Percentiles rank a stretch among this genome's conserved stretches.
Conservation (phyloP, 2,113 vertebrate genomes). For the Cyanoramphus novaezelandiae region DNA sequence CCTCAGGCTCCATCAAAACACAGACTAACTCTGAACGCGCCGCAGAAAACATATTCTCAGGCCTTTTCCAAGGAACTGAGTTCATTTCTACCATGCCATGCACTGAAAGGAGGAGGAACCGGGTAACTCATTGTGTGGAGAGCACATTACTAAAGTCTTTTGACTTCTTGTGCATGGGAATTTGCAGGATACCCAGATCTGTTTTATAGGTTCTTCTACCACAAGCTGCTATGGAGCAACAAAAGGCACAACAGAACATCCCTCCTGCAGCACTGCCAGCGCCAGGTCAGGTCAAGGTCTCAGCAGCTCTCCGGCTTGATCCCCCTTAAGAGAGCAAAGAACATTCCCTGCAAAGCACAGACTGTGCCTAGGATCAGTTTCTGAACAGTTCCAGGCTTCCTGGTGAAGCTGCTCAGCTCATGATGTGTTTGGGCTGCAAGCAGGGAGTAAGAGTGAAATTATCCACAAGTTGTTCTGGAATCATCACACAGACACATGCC, state of each 20-base stretch:
- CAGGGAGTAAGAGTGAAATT: neutral
- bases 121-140: neutral
- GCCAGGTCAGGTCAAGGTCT: neutral
- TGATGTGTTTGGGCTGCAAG: neutral
- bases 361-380: neutral
- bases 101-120: neutral
- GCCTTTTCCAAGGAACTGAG: neutral
- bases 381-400: neutral
- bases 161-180: neutral
- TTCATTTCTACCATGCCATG: neutral
- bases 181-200: neutral
- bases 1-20: neutral
- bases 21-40: neutral
- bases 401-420: neutral
- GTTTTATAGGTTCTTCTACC: neutral
- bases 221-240: neutral
- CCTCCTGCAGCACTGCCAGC: neutral
- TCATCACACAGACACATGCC: neutral
- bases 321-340: accelerated
- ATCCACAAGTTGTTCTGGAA: neutral
- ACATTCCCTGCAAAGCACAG: neutral
- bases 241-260: neutral
- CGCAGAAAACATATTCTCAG: neutral
- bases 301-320: neutral
- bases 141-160: neutral